Base-by-base conservation (phyloP, 2,797 vertebrate species). In the Chaetodon trifasciatus region DNA sequence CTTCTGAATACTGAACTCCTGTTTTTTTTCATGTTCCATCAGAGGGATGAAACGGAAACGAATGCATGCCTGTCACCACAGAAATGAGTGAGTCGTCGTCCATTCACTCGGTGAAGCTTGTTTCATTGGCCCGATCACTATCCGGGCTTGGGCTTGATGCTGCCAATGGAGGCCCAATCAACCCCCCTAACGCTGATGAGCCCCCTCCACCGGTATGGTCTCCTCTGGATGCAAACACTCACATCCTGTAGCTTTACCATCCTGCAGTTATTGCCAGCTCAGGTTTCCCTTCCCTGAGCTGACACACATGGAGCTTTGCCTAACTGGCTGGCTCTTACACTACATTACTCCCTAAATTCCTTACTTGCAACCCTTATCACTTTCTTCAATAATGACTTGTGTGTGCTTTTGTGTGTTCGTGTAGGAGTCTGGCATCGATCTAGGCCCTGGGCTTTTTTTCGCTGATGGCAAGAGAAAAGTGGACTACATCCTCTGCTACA, bases 401-500 rank as follows among this genome's bases (percentile, higher is more conserved):
- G n/a, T 55, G 6, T 80, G n/a, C 28, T 57, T 73, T 50, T 63
- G 53, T 88, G 42, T 81, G 42, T 85, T 77, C 85, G 16, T 66
- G 10, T 44, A 96, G 95, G 94, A 93, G 21, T 91, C 92, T 9
- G 92, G 88, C 73, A 94, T 94, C 32, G 93, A 94, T 32, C 88
- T 93, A 19, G 94, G 93, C 52, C 92, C 92, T 62, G 95, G 96
- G 42, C 94, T 97, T 91, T 96, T 94, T 89, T 98, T 99, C 82
- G 87, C 92, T 3, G 97, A 99, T 84, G 97, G 95, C 82, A 96
- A 94, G 89, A 96, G 96, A 82, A 99, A 97, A 92, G 97, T 99
- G 0, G 98, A 99, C 90, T 99, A 99, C 0, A 94, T 99, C 49
- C 92, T 99, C 4, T 97, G 94, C 47, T 99, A 98, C 88, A 97